Conservation (phyloP, 2,888 invertebrate species). For the Pandemis cinnamomeana region DNA sequence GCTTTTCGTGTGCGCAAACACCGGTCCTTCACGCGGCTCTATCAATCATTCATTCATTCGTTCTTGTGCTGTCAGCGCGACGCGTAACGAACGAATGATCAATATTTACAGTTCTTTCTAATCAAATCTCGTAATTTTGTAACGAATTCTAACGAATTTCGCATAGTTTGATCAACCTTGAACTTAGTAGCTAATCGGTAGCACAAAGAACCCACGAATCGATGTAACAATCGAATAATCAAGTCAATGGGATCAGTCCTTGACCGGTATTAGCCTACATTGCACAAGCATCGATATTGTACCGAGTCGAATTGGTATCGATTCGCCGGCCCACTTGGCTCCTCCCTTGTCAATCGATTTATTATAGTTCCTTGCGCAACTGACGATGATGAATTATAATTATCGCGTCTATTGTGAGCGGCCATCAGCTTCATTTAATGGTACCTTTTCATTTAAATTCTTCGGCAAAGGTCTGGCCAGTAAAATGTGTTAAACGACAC, state of each 20-base stretch:
- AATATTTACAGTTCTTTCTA: conserved; percentile 37
- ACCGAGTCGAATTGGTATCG: conserved; percentile 69
- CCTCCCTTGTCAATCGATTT: conserved; percentile 61
- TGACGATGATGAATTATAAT: conserved; percentile 64
- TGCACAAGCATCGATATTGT: conserved; percentile 71
- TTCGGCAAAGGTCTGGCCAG: conserved; percentile 19
- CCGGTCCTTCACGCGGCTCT: conserved; percentile 18
- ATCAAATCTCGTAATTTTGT: conserved; percentile 20
- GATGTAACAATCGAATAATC: conserved; percentile 57
- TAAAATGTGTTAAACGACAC: neutral
- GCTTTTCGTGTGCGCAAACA: conserved; percentile 31
- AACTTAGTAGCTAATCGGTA: conserved; percentile 39
- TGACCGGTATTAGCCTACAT: conserved; percentile 72
- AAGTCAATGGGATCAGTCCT: conserved; percentile 64
- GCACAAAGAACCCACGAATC: conserved; percentile 28
- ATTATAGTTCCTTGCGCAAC: conserved; percentile 63
- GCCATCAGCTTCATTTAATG: conserved; percentile 56
- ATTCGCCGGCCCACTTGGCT: conserved; percentile 64
- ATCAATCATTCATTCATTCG: conserved; percentile 37
- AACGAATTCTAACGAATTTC: conserved; percentile 10
- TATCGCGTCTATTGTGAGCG: conserved; percentile 62
- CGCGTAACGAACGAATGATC: conserved; percentile 29
- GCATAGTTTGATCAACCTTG: conserved; percentile 33
- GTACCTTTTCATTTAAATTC: conserved; percentile 37
- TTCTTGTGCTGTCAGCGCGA: conserved; percentile 30